These are phyloP conservation scores for Prorops nasuta DNA, from an alignment of 1,140 invertebrate species.

Conservation along the genomic window DNA sequence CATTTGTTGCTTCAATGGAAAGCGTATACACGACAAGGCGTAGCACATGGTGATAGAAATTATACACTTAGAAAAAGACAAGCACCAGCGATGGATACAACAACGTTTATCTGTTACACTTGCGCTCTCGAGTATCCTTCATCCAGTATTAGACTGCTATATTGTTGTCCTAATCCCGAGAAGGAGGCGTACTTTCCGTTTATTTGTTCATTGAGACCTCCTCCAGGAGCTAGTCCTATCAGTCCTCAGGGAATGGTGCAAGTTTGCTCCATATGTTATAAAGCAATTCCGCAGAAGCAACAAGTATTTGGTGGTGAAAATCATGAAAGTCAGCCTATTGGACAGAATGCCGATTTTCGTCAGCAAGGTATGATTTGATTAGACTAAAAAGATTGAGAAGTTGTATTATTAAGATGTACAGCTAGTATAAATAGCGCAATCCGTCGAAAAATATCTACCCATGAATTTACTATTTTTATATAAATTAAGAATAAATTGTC, in stretches of 20 bases:
- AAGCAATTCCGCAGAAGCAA: slow-evolving; percentile 78
- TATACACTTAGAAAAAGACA: slow-evolving; percentile 77
- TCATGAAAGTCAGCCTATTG: slow-evolving; percentile 48
- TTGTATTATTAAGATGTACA: too few relatives aligned
- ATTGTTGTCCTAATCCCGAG: slow-evolving; percentile 80
- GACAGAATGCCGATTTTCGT: slow-evolving; percentile 42
- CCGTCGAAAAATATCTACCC: too few relatives aligned
- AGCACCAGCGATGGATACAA: slow-evolving; percentile 63
- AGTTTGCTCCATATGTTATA: slow-evolving; percentile 83
- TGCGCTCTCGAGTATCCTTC: slow-evolving; percentile 78
- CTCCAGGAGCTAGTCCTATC: slow-evolving; percentile 79
- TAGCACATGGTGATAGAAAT: slow-evolving; percentile 72
- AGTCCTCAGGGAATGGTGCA: slow-evolving; percentile 79
- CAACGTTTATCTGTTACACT: slow-evolving; percentile 85
- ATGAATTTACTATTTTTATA: too few relatives aligned
- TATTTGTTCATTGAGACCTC: slow-evolving; percentile 74
- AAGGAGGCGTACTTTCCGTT: slow-evolving; percentile 86
- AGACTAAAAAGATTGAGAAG: too few relatives aligned
- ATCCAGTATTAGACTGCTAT: slow-evolving; percentile 74
- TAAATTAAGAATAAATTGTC: too few relatives aligned
- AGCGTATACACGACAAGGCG: slow-evolving; percentile 61
- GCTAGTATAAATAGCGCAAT: too few relatives aligned
- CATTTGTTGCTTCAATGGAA: slow-evolving; percentile 84
- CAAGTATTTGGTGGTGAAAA: slow-evolving; percentile 66
- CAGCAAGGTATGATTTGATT: slow-evolving; percentile 34